A percentile compares a stretch with the other conserved stretches of the same genome.
These are phyloP conservation scores for Bombus terrestris DNA, from an alignment of 1,140 invertebrate species.

Conservation along the genomic window DNA sequence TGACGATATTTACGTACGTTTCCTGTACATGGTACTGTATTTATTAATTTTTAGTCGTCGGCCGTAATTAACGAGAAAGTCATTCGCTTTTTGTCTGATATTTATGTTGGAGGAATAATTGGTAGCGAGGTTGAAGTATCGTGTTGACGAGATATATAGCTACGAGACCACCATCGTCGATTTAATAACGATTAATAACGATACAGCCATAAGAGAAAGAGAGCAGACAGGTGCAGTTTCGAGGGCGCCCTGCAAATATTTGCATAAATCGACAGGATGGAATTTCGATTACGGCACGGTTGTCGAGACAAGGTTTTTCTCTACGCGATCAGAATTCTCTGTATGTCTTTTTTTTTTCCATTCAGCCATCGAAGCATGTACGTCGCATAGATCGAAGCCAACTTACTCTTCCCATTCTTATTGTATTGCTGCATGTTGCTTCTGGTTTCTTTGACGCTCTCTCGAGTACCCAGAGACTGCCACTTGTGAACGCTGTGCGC, in stretches of 20 bases:
- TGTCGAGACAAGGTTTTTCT: not conserved
- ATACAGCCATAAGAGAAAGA: conserved; percentile 23
- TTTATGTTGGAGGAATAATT: conserved; percentile 47
- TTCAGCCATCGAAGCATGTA: not conserved
- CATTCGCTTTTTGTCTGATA: conserved; percentile 1
- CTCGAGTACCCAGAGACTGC: conserved; percentile 76
- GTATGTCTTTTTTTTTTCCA: not conserved
- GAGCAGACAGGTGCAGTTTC: not conserved
- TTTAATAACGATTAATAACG: conserved; percentile 64
- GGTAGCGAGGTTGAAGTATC: not conserved
- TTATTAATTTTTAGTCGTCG: not conserved
- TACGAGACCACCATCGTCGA: conserved; percentile 59
- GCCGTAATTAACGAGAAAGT: not conserved
- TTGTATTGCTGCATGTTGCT: conserved; percentile 67
- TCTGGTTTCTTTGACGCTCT: conserved; percentile 75
- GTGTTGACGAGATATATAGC: conserved; percentile 30
- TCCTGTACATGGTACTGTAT: no score
- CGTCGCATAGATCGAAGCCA: not conserved
- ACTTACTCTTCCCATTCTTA: conserved; percentile 74
- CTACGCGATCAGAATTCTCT: not conserved
- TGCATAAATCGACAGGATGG: conserved; percentile 62
- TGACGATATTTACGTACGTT: not conserved
- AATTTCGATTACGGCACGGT: conserved; percentile 33
- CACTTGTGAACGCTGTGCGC: conserved; percentile 76
- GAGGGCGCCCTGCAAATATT: conserved; percentile 15